These are phyloP conservation scores for Calonectris borealis DNA, from an alignment of 2,113 vertebrate species.

Conservation along the genomic window DNA sequence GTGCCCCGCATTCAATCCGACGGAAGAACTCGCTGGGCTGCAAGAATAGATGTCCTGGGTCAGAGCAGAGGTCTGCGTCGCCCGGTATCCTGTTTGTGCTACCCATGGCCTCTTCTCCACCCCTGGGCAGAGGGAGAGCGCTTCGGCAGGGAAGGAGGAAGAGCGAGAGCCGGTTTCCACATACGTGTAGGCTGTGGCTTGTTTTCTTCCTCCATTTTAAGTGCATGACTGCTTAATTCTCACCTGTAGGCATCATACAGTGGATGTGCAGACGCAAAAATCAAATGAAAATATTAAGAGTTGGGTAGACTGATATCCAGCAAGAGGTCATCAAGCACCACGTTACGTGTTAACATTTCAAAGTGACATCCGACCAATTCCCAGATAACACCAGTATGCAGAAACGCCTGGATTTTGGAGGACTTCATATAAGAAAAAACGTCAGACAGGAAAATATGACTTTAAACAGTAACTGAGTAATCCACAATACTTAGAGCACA, in stretches of 20 bases:
- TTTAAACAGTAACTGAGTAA: neutral
- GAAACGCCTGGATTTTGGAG: neutral
- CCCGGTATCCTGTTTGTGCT: neutral
- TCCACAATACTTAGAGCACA: neutral
- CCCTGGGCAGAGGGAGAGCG: neutral
- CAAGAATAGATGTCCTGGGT: neutral
- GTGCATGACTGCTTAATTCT: neutral
- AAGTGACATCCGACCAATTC: neutral
- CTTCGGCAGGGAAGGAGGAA: neutral
- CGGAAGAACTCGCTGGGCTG: neutral
- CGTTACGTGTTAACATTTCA: accelerated
- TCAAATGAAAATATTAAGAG: accelerated
- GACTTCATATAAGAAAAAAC: neutral
- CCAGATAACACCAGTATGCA: accelerated
- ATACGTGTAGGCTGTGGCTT: accelerated
- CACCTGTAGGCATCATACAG: neutral
- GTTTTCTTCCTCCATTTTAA: neutral
- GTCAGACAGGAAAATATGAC: neutral
- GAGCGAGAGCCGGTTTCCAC: accelerated
- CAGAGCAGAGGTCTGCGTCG: neutral
- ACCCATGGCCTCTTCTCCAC: neutral
- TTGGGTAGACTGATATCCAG: accelerated
- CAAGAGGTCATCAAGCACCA: accelerated
- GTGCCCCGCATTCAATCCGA: neutral
- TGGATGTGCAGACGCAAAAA: neutral